Evolutionary conservation across 2,797 vertebrate genomes (phyloP), one percentile per base, ranked within the genome.

Genomic region (Sibirionetta formosa): DNA sequence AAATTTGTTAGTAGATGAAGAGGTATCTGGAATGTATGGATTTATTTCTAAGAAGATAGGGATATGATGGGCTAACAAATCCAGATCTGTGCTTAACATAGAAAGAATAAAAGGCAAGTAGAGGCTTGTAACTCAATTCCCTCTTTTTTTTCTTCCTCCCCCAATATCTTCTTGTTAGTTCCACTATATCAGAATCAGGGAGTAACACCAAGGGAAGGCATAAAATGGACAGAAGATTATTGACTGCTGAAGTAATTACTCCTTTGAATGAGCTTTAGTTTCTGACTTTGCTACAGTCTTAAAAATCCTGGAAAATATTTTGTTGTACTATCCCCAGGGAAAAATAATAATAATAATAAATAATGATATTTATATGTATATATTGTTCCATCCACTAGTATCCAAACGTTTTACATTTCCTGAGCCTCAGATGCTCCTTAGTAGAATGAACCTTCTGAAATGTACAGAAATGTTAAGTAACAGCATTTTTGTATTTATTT

Each of bases 401-500:
- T 72, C 0, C 0, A 9, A 71, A 60, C 68, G 1, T 0, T 4
- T n/a, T 50, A 12, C 15, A 6, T 23, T 68, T 56, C 56, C 44
- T 79, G 79, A 71, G 61, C 14, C 18, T 64, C 42, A 14, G 16
- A 31, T 83, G 31, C 27, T 65, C 42, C 33, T 68, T 26, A 22
- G 12, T 44, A 54, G 81, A 63, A 11, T 63, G 42, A 33, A 65
- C 8, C 18, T 66, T 71, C 53, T 68, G 40, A 88, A 82, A 40
- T 8, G 48, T 75, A 31, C 1, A 19, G 36, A 65, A 69, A 31
- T 20, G 14, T 58, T 70, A 35, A 70, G 14, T 31, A 40, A 53
- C 51, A 69, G 8, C 11, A 26, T 50, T 50, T 26, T 7, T 73
- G 14, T 36, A 17, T 68, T 80, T 76, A 29, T 82, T 71, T 20